Evolutionary conservation across 1,140 invertebrate genomes (phyloP), one percentile per base, ranked within the genome.

Genomic region (Heliconius congener): DNA sequence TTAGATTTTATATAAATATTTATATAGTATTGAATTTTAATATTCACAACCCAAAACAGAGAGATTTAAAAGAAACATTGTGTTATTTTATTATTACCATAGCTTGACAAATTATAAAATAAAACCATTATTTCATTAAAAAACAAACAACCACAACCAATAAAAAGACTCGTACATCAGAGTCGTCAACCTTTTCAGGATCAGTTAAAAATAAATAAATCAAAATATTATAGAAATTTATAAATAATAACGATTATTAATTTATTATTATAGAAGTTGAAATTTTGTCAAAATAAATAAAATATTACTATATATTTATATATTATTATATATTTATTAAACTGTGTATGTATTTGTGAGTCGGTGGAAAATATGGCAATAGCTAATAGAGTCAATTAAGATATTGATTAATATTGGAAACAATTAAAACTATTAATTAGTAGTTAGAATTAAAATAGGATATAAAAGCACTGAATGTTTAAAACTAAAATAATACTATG

Each of bases 281-380:
- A 46, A 46, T 46, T 46, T 46, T 46, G 42, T 0, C n/a, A 27
- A 60, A 60, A 60, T 23, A 60, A 60, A 11, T 11, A 16, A 46
- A 46, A 46, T 46, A 46, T 9, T 46, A 57, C 55, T 11, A 19
- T 19, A 9, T 23, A 23, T 34, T 34, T 34, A 23, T 23, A 23
- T 23, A 23, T 23, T 23, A 23, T 23, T 23, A 1, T 23, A 23
- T 23, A 23, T 60, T n/a, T 60, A n/a, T 57, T 9, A 23, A 60
- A 60, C 50, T 52, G 19, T 60, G 6, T 52, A 52, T 60, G 19
- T 60, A 60, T 23, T 60, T 23, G 8, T 60, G n/a, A 60, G n/a
- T 60, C 55, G 55, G 55, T 60, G 55, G 55, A 60, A 60, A n/a
- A 60, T 60, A 60, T 60, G 55, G 55, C 55, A 60, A 9, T 60